Percentiles rank a stretch among this genome's conserved stretches.
Evolutionary conservation across 2,797 vertebrate genomes (phyloP).

Genomic region (Bovichtus variegatus): DNA sequence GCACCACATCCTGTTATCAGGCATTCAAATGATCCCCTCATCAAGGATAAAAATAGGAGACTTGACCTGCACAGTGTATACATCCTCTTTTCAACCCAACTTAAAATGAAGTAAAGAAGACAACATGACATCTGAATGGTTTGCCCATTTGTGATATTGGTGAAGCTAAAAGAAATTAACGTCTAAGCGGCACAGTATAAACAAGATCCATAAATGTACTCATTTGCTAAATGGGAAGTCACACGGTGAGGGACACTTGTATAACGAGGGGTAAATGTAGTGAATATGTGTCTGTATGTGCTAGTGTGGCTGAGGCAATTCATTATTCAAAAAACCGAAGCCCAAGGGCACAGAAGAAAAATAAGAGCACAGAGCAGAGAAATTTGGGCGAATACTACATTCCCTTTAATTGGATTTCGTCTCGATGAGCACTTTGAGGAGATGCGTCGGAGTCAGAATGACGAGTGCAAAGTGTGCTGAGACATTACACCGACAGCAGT

Average conservation of each 20-base stretch:
- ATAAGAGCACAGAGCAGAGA: constrained; percentile 43
- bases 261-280: constrained; percentile 2
- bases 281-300: background rate
- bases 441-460: constrained; percentile 25
- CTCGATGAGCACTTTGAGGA: constrained; percentile 39
- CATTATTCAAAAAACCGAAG: constrained; percentile 71
- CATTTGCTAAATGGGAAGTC: constrained; percentile 52
- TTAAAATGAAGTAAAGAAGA: background rate
- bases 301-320: constrained; percentile 59
- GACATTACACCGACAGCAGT: background rate
- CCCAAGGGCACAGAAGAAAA: constrained; percentile 48
- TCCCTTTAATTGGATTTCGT: constrained; percentile 53
- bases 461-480: constrained; percentile 8
- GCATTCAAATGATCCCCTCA: background rate
- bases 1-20: background rate
- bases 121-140: background rate
- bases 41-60: background rate
- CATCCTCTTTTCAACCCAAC: background rate
- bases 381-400: constrained; percentile 30
- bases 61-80: background rate
- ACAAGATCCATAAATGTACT: constrained; percentile 45
- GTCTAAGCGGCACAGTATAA: background rate
- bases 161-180: constrained; percentile 29
- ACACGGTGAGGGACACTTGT: constrained; percentile 3
- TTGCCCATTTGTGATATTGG: constrained; percentile 1